Evolutionary conservation across 2,113 vertebrate genomes (phyloP).

Genomic region (Apeltes quadracus): DNA sequence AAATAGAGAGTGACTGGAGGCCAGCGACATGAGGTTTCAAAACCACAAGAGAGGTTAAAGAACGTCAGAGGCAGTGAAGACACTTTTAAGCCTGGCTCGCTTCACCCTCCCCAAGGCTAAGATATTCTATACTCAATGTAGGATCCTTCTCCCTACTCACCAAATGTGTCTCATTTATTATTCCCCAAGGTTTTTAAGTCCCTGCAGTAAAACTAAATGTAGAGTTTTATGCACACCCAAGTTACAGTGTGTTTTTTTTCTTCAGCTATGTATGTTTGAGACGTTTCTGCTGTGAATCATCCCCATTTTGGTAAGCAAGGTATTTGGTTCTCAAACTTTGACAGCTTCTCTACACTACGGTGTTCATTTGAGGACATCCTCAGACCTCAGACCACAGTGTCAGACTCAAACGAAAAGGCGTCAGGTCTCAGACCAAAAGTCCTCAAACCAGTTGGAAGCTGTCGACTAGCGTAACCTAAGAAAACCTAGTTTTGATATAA

Average conservation of each 20-base stretch:
- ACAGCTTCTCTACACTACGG: constrained; percentile 29
- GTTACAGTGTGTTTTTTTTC: constrained; percentile 42
- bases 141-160: constrained; percentile 44
- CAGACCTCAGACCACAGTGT: too few species aligned
- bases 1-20: constrained; percentile 82
- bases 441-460: too few species aligned
- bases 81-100: constrained; percentile 64
- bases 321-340: constrained; percentile 34
- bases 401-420: too few species aligned
- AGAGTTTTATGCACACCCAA: constrained; percentile 43
- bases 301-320: constrained; percentile 23
- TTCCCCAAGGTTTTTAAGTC: constrained; percentile 47
- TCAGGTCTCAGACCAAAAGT: too few species aligned
- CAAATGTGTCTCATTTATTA: constrained; percentile 63
- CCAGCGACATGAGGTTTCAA: constrained; percentile 83
- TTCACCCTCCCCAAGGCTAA: constrained; percentile 36
- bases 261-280: constrained; percentile 30
- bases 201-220: constrained; percentile 49
- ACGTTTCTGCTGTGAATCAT: constrained; percentile 34
- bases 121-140: constrained; percentile 44
- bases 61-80: constrained; percentile 78
- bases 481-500: too few species aligned
- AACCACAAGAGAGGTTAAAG: constrained; percentile 80
- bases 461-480: too few species aligned
- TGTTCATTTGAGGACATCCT: too few species aligned